Conservation (phyloP, 2,888 invertebrate species). For the Xiphydria camelus region DNA sequence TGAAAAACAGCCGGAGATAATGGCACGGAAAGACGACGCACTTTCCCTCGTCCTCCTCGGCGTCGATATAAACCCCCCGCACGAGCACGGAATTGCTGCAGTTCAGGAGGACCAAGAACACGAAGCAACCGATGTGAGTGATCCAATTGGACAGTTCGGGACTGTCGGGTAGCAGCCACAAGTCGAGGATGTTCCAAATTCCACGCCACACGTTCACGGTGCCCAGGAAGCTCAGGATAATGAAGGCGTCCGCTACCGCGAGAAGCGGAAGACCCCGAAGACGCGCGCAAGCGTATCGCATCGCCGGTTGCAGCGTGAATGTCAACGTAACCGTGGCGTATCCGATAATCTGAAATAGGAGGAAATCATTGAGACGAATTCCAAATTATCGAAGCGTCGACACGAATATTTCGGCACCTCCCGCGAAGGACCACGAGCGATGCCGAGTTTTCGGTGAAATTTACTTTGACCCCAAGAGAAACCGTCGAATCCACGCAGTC, state of each 20-base stretch:
- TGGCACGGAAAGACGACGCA: slow-evolving; percentile 84
- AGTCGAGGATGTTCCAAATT: slow-evolving; percentile 79
- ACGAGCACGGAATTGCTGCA: slow-evolving; percentile 87
- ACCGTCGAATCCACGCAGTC: not conserved
- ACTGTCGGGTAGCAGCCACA: slow-evolving; percentile 73
- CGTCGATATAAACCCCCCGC: slow-evolving; percentile 86
- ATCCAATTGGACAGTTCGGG: slow-evolving; percentile 79
- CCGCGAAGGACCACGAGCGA: no score
- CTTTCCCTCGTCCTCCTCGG: slow-evolving; percentile 79
- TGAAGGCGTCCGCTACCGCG: slow-evolving; percentile 75
- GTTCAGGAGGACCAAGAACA: slow-evolving; percentile 76
- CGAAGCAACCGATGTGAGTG: slow-evolving; percentile 74
- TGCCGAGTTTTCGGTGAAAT: no score
- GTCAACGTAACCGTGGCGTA: slow-evolving; percentile 74
- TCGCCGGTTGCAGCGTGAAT: slow-evolving; percentile 74
- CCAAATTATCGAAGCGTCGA: no score
- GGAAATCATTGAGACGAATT: no score
- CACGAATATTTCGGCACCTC: no score
- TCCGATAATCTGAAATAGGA: slow-evolving; percentile 67
- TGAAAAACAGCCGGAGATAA: slow-evolving; percentile 77
- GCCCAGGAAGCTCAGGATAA: slow-evolving; percentile 76
- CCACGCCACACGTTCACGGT: slow-evolving; percentile 90
- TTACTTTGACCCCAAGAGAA: no score
- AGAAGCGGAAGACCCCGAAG: slow-evolving; percentile 70
- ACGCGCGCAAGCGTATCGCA: slow-evolving; percentile 72